Base-by-base conservation (phyloP, 2,797 vertebrate genomes). In the Spinus pinus region DNA sequence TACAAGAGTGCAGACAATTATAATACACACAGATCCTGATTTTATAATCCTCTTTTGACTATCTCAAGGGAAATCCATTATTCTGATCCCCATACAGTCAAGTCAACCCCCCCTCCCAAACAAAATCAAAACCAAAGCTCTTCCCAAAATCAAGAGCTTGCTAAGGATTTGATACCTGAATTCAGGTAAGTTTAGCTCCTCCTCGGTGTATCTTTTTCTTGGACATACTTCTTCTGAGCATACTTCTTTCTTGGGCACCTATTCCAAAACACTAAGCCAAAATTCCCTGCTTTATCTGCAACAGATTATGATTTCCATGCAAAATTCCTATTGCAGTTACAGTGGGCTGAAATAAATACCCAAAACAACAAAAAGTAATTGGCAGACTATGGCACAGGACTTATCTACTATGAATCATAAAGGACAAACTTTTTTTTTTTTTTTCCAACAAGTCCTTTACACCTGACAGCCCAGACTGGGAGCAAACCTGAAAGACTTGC, bases 21-120 rank as follows among this genome's bases (percentile, higher is more conserved):
- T 5, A 73, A 91, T 35, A 86, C 33, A 86, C 33, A 39, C 30
- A 70, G 72, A 93, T 46, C 27, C 42, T 42, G 44, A 57, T 56
- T 90, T 87, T 90, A 80, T 91, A 95, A 96, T 96, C 91, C 82
- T 90, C 89, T 94, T 94, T 64, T 11, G 62, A 66, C 27, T 66
- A 9, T 85, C 46, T 71, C 42, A 53, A 5, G 35, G 35, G 53
- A 74, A 95, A 90, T 71, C 17, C 42, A 65, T 87, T 77, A 65
- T 90, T 86, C 53, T 80, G 60, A 94, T 71, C 80, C 20, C 35
- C 80, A 35, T 3, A 23, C 2, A 51, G 21, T 16, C 49, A 82
- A 28, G 37, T 18, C 27, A 67, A 77, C 81, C 12, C 13, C 41
- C 41, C 41, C 41, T 7, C 18, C 4, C 13, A 51, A 78, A 53